Evolutionary conservation across 1,140 invertebrate species (phyloP).

Genomic region (Mesaphorura yosii): DNA sequence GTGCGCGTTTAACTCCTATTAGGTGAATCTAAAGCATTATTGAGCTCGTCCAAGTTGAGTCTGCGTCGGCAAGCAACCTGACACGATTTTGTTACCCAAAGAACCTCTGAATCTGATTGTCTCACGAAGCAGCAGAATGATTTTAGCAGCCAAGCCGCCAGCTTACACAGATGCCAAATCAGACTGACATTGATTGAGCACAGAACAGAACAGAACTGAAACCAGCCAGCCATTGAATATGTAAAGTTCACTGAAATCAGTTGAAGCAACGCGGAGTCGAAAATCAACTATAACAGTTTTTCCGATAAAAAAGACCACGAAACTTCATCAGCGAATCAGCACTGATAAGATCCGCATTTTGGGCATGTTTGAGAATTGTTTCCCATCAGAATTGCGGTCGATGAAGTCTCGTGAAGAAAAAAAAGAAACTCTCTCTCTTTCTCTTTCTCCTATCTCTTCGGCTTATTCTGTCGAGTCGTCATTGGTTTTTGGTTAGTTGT

Average conservation of each 20-base stretch:
- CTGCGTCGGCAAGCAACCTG: neutral
- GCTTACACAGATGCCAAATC: neutral
- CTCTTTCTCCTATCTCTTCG: slow-evolving; percentile 22
- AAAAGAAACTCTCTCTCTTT: slow-evolving; percentile 24
- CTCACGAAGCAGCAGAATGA: neutral
- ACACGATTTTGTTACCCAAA: neutral
- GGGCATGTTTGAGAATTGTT: neutral
- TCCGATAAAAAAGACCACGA: slow-evolving; percentile 26
- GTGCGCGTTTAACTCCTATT: no score
- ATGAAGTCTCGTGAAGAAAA: slow-evolving; percentile 19
- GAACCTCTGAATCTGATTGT: neutral
- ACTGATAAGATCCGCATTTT: neutral
- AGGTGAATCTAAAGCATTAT: no score
- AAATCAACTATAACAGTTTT: slow-evolving; percentile 28
- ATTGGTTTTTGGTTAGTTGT: no score
- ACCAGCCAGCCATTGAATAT: neutral
- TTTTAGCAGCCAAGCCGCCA: neutral
- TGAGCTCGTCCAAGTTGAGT: neutral
- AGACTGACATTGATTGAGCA: no score
- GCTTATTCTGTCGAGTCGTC: no score
- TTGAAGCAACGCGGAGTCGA: slow-evolving; percentile 25
- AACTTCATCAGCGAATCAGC: neutral
- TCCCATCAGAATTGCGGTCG: neutral
- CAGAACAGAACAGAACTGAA: no score
- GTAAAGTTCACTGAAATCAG: slow-evolving; percentile 18